A percentile compares a stretch with the other conserved stretches of the same genome.
phyloP scores from a whole-genome alignment of 64 coral and sea anemone species.

The Stichodactyla mertensii region DNA sequence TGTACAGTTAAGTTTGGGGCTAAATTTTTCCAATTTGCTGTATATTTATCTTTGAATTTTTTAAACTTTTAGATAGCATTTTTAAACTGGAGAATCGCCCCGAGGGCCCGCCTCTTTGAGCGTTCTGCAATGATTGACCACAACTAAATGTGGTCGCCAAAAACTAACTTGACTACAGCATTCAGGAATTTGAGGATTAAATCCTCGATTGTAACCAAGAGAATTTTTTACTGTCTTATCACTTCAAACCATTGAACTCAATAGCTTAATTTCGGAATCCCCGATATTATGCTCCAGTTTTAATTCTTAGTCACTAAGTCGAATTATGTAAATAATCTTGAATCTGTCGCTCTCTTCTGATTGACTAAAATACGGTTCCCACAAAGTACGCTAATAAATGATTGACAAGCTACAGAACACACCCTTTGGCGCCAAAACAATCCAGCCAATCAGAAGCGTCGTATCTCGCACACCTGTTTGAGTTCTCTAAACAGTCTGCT shows the following conservation, averaged over 20 bases:
- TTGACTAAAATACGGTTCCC: not conserved
- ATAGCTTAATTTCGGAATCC: not conserved
- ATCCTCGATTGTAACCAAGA: not conserved
- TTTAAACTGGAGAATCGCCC: too few species aligned
- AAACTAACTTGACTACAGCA: not conserved
- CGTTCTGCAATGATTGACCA: not conserved
- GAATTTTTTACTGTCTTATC: not conserved
- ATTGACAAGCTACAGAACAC: slow-evolving; percentile 14
- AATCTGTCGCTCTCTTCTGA: not conserved
- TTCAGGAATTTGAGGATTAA: not conserved
- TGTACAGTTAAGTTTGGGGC: not conserved
- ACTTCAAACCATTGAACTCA: not conserved
- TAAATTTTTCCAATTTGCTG: too few species aligned
- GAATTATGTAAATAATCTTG: not conserved
- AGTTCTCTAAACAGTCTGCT: not conserved
- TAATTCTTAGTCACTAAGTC: not conserved
- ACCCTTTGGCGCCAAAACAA: slow-evolving; percentile 16
- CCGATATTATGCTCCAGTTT: not conserved
- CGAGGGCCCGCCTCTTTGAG: not conserved
- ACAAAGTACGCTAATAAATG: slow-evolving; percentile 29
- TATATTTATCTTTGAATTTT: too few species aligned
- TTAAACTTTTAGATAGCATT: too few species aligned
- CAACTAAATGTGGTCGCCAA: not conserved
- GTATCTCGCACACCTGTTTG: slow-evolving; percentile 2
- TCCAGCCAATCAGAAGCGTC: not conserved